Evolutionary conservation across 2,888 invertebrate species (phyloP), one percentile per base, ranked within the genome.

Genomic region (Leptinotarsa peninsularis): DNA sequence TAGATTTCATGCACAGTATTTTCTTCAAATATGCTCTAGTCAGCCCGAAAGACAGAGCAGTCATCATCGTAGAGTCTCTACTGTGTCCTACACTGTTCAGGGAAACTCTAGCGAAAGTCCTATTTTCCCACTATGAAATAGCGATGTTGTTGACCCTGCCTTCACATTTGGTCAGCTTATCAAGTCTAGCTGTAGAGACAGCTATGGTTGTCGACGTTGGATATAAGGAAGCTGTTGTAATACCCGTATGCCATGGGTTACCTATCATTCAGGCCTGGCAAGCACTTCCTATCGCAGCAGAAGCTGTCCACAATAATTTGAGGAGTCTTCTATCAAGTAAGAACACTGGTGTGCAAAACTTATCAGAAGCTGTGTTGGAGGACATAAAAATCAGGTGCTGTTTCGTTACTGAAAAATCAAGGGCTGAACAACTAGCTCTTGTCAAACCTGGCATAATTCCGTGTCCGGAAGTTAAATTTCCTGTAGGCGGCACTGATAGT

Each of bases 121-220:
- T 98, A n/a, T 98, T 96, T 86, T 91, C 92, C 73, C 98, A 98
- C 87, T 98, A 95, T 89, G 98, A 98, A 91, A 96, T 96, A 86
- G 89, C 87, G 84, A 82, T 88, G 83, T 75, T 88, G 74, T 81
- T 87, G 52, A 82, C 96, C 89, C 93, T 96, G 49, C 96, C 98
- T 67, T 92, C 93, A 15, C 96, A 98, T 87, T 91, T 98, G 68
- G 93, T 96, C 75, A 91, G 95, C 33, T 91, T 97, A 21, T 92
- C 96, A 70, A 94, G 97, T 0, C 91, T 98, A 79, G 98, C 96
- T 70, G 90, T 94, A 15, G 92, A 93, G 71, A 94, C 95, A 2
- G 96, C 93, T 23, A 90, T 99, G 4, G 95, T 99, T 0, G 89
- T 98, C 66, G 96, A 97, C 87, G 91, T 98, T 33, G 99, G 99